These are phyloP conservation scores for Labia minor DNA, from an alignment of 2,888 invertebrate genomes.

Conservation along the genomic window DNA sequence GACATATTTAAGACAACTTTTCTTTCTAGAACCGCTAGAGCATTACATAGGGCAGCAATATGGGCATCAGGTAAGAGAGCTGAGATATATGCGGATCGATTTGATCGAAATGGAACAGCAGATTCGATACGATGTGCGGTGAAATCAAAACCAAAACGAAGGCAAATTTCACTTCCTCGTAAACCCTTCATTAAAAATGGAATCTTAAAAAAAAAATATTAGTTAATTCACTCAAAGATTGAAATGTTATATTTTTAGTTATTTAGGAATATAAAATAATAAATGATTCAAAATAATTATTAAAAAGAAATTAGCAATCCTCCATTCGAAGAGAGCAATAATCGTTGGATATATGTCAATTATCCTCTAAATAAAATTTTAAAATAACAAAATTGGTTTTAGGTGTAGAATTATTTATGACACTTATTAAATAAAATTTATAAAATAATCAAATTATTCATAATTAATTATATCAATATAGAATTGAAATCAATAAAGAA, in stretches of 20 bases:
- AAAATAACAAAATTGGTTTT: too few relatives aligned
- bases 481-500: too few relatives aligned
- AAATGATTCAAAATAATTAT: not conserved
- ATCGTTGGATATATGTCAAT: too few relatives aligned
- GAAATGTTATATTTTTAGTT: not conserved
- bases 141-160: conserved; percentile 50
- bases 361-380: too few relatives aligned
- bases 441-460: too few relatives aligned
- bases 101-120: conserved; percentile 21
- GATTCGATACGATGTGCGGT: conserved; percentile 27
- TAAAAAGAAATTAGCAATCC: too few relatives aligned
- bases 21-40: conserved; percentile 54
- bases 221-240: conserved; percentile 45
- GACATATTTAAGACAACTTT: conserved; percentile 55
- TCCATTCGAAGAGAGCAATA: too few relatives aligned
- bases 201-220: conserved; percentile 48
- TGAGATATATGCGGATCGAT: conserved; percentile 25
- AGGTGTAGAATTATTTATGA: too few relatives aligned
- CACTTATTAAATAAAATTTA: too few relatives aligned
- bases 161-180: conserved; percentile 49
- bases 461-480: too few relatives aligned
- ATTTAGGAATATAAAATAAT: not conserved
- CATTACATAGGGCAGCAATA: conserved; percentile 67
- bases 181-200: conserved; percentile 51
- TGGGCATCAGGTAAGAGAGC: conserved; percentile 36